Percentiles rank a stretch among this genome's conserved stretches.
These are phyloP conservation scores for Trypoxylus dichotomus DNA, from an alignment of 1,140 invertebrate species.

Conservation along the genomic window DNA sequence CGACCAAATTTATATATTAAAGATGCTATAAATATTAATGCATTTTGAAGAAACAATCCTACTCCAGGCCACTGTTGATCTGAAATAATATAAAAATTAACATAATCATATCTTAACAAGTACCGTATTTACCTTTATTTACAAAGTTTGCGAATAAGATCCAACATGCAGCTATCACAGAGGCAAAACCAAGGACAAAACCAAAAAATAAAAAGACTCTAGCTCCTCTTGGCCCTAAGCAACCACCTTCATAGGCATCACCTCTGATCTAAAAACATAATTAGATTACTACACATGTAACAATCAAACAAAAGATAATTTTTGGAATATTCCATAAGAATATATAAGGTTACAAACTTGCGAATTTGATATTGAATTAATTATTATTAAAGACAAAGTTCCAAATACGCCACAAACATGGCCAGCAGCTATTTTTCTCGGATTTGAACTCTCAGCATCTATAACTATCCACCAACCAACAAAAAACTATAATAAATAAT, in stretches of 20 bases:
- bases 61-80: slow-evolving; percentile 78
- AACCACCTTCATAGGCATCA: slow-evolving; percentile 84
- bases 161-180: slow-evolving; percentile 94
- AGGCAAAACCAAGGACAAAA: slow-evolving; percentile 94
- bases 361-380: slow-evolving; percentile 95
- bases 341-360: slow-evolving; percentile 65
- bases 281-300: not conserved
- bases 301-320: not conserved
- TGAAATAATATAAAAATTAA: slow-evolving; percentile 32
- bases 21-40: slow-evolving; percentile 90
- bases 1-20: slow-evolving; percentile 93
- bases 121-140: slow-evolving; percentile 51
- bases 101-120: slow-evolving; percentile 22
- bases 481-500: slow-evolving; percentile 76
- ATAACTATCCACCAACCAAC: slow-evolving; percentile 98
- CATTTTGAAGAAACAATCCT: slow-evolving; percentile 91
- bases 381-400: slow-evolving; percentile 94
- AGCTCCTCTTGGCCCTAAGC: slow-evolving; percentile 85
- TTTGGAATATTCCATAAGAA: not conserved
- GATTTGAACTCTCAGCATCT: slow-evolving; percentile 84
- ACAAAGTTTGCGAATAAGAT: slow-evolving; percentile 87
- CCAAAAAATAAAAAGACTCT: slow-evolving; percentile 95
- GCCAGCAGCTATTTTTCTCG: slow-evolving; percentile 75
- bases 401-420: slow-evolving; percentile 94
- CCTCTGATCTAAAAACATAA: slow-evolving; percentile 65